These are phyloP conservation scores for Acestrorhynchus altus DNA, from an alignment of 2,797 vertebrate species.

Conservation along the genomic window DNA sequence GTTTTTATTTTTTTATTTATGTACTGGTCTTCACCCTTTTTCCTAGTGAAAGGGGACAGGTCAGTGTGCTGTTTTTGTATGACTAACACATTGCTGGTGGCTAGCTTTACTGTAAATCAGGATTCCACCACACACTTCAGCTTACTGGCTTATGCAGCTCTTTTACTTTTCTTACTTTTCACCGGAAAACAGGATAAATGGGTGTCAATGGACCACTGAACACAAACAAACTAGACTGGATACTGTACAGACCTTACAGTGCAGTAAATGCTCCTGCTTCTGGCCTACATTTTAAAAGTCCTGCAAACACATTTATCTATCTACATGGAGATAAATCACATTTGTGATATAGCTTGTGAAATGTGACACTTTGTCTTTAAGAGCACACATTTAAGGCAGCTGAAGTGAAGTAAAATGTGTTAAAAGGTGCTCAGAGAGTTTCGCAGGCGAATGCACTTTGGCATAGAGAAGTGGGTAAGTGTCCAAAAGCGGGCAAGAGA, in stretches of 20 bases:
- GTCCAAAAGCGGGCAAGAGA: slow-evolving; percentile 58
- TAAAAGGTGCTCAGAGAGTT: slow-evolving; percentile 51
- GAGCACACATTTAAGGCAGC: slow-evolving; percentile 52
- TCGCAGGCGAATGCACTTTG: slow-evolving; percentile 57
- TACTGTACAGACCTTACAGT: slow-evolving; percentile 2
- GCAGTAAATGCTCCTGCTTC: slow-evolving; percentile 22
- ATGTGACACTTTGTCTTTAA: slow-evolving; percentile 42
- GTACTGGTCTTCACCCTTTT: slow-evolving; percentile 43
- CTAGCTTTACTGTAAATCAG: slow-evolving; percentile 14
- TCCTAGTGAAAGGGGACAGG: slow-evolving; percentile 38
- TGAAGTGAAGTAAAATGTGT: slow-evolving; percentile 47
- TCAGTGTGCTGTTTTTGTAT: slow-evolving; percentile 35
- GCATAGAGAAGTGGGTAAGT: slow-evolving; percentile 52
- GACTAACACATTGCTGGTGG: slow-evolving; percentile 29
- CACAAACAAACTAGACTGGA: not conserved
- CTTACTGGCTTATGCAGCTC: slow-evolving; percentile 19
- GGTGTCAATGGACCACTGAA: slow-evolving; percentile 23
- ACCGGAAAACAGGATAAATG: slow-evolving; percentile 35
- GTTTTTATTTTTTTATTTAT: slow-evolving; percentile 34
- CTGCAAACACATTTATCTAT: slow-evolving; percentile 13
- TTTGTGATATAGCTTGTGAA: slow-evolving; percentile 42
- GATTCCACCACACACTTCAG: not conserved
- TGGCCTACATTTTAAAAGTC: slow-evolving; percentile 16
- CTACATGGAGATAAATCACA: slow-evolving; percentile 48
- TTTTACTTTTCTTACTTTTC: slow-evolving; percentile 27